Percentiles rank a stretch among this genome's conserved stretches.
Evolutionary conservation across 2,797 vertebrate species (phyloP).

Genomic region (Dallia pectoralis): DNA sequence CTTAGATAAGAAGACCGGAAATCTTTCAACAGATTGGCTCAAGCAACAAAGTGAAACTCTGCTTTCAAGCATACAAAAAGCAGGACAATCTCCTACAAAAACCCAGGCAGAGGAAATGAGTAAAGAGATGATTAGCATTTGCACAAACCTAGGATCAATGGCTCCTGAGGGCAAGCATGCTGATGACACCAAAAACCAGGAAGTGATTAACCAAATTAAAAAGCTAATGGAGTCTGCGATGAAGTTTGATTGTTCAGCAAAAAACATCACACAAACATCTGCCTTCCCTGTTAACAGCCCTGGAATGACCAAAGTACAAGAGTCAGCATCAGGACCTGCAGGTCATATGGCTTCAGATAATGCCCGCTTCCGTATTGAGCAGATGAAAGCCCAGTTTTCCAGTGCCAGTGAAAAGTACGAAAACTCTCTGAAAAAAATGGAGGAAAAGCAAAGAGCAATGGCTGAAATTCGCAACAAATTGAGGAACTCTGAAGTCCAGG

Average conservation of each 20-base stretch:
- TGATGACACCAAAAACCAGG: not conserved
- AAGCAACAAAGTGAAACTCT: not conserved
- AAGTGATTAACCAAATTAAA: constrained; percentile 6
- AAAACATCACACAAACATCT: constrained; percentile 20
- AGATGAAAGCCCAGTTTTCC: constrained; percentile 32
- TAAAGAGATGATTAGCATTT: constrained; percentile 4
- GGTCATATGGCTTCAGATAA: constrained; percentile 3
- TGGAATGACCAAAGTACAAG: constrained; percentile 25
- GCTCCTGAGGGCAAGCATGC: constrained; percentile 1
- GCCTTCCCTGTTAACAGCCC: constrained; percentile 31
- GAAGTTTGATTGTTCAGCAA: constrained; percentile 35
- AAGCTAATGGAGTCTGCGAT: constrained; percentile 6
- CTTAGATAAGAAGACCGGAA: constrained; percentile 10
- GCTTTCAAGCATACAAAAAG: not conserved
- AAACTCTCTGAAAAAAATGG: constrained; percentile 32
- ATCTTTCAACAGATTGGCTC: not conserved
- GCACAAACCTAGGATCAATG: constrained; percentile 7
- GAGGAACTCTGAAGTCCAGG: constrained; percentile 41
- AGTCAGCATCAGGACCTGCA: not conserved
- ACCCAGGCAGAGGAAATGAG: constrained; percentile 8
- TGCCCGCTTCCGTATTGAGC: constrained; percentile 33
- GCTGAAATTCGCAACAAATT: constrained; percentile 38
- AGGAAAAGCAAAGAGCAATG: constrained; percentile 46
- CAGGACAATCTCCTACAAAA: not conserved
- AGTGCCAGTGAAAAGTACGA: constrained; percentile 30